Percentiles rank a stretch among this genome's conserved stretches.
phyloP scores from a whole-genome alignment of 2,888 invertebrate genomes.

The Merodon equestris region DNA sequence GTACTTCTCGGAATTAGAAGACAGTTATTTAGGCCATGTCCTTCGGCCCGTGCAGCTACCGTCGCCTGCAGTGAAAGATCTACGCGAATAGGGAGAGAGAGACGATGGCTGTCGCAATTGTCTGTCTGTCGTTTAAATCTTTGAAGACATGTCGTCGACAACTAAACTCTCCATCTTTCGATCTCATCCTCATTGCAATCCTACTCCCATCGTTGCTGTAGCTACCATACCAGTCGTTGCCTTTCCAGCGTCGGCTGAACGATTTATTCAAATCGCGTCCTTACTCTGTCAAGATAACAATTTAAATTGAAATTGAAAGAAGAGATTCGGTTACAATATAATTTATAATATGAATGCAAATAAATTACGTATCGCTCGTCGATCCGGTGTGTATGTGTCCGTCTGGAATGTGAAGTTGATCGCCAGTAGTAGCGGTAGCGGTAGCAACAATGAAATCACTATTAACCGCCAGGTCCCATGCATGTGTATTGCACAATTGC shows the following conservation, averaged over 20 bases:
- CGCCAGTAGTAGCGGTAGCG: conserved; percentile 28
- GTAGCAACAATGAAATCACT: conserved; percentile 65
- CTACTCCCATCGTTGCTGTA: conserved; percentile 38
- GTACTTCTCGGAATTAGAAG: too few relatives aligned
- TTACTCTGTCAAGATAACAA: conserved; percentile 77
- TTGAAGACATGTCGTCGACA: conserved; percentile 73
- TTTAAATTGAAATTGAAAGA: conserved; percentile 79
- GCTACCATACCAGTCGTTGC: too few relatives aligned
- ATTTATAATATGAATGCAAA: conserved; percentile 74
- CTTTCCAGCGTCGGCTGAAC: conserved; percentile 73
- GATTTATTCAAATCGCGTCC: conserved; percentile 75
- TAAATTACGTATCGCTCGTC: conserved; percentile 62
- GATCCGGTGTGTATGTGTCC: conserved; percentile 32
- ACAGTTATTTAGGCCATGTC: too few relatives aligned
- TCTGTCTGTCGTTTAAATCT: conserved; percentile 72
- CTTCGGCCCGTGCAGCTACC: too few relatives aligned
- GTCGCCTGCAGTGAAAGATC: conserved; percentile 6
- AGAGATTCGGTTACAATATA: conserved; percentile 79
- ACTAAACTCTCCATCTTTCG: conserved; percentile 47
- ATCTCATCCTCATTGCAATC: conserved; percentile 31
- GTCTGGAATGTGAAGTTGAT: conserved; percentile 60
- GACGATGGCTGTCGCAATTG: conserved; percentile 67
- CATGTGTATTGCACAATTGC: conserved; percentile 58
- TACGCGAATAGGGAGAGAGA: conserved; percentile 56
- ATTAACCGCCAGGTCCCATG: conserved; percentile 22